Evolutionary conservation across 2,113 vertebrate species (phyloP).

Genomic region (Indicator indicator): DNA sequence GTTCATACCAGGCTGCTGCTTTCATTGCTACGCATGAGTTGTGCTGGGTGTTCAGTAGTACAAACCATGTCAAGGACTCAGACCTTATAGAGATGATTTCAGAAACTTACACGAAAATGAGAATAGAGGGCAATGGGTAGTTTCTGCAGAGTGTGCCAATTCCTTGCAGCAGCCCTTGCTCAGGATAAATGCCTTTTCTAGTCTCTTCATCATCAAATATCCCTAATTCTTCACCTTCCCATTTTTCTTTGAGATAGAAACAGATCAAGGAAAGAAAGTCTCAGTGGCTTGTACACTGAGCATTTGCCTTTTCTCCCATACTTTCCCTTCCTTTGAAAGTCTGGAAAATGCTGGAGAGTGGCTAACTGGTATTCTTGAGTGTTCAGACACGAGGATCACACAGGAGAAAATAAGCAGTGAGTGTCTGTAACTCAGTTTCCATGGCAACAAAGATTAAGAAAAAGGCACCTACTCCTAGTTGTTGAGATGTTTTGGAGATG

Average conservation of each 20-base stretch:
- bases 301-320: neutral
- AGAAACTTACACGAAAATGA: neutral
- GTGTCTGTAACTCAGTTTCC: neutral
- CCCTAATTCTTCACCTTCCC: neutral
- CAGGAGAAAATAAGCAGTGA: neutral
- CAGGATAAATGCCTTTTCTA: neutral
- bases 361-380: neutral
- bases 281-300: neutral
- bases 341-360: neutral
- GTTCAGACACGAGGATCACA: neutral
- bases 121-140: neutral
- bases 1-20: neutral
- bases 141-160: neutral
- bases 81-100: neutral
- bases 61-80: neutral
- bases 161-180: neutral
- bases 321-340: neutral
- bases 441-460: neutral
- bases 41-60: neutral
- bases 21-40: neutral
- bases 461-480: neutral
- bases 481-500: neutral
- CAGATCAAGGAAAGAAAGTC: neutral
- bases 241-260: neutral
- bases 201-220: neutral